Base-by-base conservation (phyloP, 2,113 vertebrate genomes). In the Elachura formosa region DNA sequence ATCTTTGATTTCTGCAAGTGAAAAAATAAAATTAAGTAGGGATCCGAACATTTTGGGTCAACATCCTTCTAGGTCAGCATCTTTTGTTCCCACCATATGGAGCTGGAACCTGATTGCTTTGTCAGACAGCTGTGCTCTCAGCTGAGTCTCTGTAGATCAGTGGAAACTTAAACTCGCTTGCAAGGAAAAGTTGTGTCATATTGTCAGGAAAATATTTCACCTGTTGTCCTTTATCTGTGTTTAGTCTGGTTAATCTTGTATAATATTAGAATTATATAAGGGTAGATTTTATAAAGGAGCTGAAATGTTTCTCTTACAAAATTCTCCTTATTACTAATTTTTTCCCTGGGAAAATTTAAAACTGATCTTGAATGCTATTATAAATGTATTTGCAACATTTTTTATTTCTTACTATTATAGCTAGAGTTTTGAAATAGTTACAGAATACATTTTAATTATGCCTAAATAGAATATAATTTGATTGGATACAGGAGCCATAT, bases 1-100 rank as follows among this genome's bases (percentile, higher is more conserved):
- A 5, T 98, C 97, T 19, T 96, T 97, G 48, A 99, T 98, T 81
- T 97, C 99, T 99, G 98, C 59, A 97, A 98, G 51, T 90, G 62
- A 10, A 4, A 8, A 56, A 94, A 48, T 66, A 63, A 69, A 14
- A n/a, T 6, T 84, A 61, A 58, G 11, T 3, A 13, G 18, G 7
- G 4, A 48, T 93, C 74, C 93, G 63, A 85, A 75, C 4, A 4
- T 80, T 88, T 73, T 24, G 26, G 14, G 15, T 34, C 36, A 77
- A 41, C 5, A 25, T 36, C 15, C 10, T 83, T 49, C 10, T 46
- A 15, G 13, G 31, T 68, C n/a, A 33, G 10, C 16, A 28, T 38
- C 33, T 41, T 41, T 52, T n/a, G 11, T 6, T 78, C 54, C 26
- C 18, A 19, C 5, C 6, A 1, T 2, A 11, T 18, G 69, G 7